A percentile compares a stretch with the other conserved stretches of the same genome.
Conservation (phyloP, 2,797 vertebrate genomes). For the Onychomys arenicola region DNA sequence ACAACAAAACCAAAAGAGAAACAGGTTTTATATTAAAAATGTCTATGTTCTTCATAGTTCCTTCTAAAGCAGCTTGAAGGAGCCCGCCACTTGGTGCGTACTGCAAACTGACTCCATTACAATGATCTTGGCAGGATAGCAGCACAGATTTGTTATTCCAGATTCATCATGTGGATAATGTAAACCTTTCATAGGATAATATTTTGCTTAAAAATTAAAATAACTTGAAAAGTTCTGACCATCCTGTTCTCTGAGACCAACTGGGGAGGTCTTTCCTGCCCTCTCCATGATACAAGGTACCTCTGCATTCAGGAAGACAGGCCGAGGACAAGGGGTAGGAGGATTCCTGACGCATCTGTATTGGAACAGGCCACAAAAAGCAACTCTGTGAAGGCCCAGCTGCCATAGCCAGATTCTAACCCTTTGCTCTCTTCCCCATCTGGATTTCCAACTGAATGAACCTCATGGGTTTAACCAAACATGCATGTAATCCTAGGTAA, state of each 20-base stretch:
- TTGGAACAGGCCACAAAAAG: background rate
- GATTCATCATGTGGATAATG: slow-evolving; percentile 84
- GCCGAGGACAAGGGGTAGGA: background rate
- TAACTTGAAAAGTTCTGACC: slow-evolving; percentile 85
- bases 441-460: slow-evolving; percentile 65
- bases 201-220: slow-evolving; percentile 83
- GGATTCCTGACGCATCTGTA: background rate
- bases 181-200: slow-evolving; percentile 89
- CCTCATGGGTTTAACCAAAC: slow-evolving; percentile 66
- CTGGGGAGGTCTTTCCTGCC: slow-evolving; percentile 66
- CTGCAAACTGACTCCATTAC: slow-evolving; percentile 84
- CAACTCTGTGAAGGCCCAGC: slow-evolving; percentile 34
- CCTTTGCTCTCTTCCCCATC: slow-evolving; percentile 43
- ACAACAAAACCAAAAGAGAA: slow-evolving; percentile 85
- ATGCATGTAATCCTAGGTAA: slow-evolving; percentile 35
- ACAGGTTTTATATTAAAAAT: slow-evolving; percentile 83
- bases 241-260: slow-evolving; percentile 79
- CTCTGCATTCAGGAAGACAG: slow-evolving; percentile 10
- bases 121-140: slow-evolving; percentile 88
- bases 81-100: slow-evolving; percentile 79
- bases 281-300: background rate
- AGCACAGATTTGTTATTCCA: slow-evolving; percentile 86
- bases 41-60: slow-evolving; percentile 87
- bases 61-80: slow-evolving; percentile 88
- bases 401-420: slow-evolving; percentile 12